Evolutionary conservation across 2,113 vertebrate species (phyloP).

Genomic region (Edolisoma coerulescens): DNA sequence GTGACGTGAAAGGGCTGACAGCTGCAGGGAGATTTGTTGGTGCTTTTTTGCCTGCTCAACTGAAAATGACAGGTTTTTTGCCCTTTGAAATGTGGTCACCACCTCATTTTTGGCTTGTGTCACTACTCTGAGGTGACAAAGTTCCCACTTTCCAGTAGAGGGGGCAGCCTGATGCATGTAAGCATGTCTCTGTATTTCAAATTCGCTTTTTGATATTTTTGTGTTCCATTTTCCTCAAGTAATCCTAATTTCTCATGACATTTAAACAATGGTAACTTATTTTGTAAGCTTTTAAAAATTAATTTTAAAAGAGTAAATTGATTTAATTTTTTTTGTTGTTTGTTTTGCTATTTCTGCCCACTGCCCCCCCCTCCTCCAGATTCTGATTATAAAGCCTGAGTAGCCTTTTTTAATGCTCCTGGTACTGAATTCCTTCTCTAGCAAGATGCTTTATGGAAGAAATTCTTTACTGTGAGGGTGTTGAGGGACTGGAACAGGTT

Average conservation of each 20-base stretch:
- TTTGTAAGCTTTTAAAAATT: neutral
- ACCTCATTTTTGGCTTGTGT: neutral
- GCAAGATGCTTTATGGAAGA: neutral
- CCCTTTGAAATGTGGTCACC: neutral
- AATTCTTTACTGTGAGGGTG: neutral
- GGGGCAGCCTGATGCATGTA: neutral
- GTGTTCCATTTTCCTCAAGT: neutral
- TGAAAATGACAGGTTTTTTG: neutral
- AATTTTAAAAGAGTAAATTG: neutral
- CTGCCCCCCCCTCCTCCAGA: accelerated
- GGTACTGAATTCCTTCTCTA: neutral
- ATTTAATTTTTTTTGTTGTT: neutral
- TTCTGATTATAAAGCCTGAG: neutral
- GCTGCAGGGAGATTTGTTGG: neutral
- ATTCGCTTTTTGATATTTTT: neutral
- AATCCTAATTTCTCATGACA: neutral
- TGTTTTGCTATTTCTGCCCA: neutral
- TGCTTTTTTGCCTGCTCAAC: neutral
- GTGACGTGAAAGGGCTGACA: neutral
- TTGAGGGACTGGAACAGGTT: neutral
- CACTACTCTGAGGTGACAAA: neutral
- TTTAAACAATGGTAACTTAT: neutral
- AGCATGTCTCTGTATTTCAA: neutral
- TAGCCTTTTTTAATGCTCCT: neutral
- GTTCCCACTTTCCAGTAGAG: neutral